These are phyloP conservation scores for pig (Sus scrofa) DNA, from an alignment of 2,113 vertebrate species.

Conservation along the genomic window T2T-Sscrofa CM000817.6:135406001-135406500, in stretches of 20 bases:
- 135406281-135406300: not conserved
- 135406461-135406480: too few species aligned
- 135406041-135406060: constrained; percentile 44
- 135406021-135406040: constrained; percentile 50
- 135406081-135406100: constrained; percentile 55
- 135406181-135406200: constrained; percentile 57
- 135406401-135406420: too few species aligned
- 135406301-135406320: not conserved
- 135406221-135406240: constrained; percentile 35
- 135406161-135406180: constrained; percentile 57
- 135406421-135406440: too few species aligned
- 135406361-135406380: not conserved
- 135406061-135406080: constrained; percentile 41
- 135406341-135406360: constrained; percentile 19
- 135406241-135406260: constrained; percentile 66
- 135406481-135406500: too few species aligned
- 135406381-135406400: not conserved
- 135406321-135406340: not conserved
- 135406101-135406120: constrained; percentile 70
- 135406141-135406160: constrained; percentile 62
- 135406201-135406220: constrained; percentile 60
- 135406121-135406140: constrained; percentile 59
- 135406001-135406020: not conserved
- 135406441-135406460: too few species aligned
- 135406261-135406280: constrained; percentile 43